A percentile compares a stretch with the other conserved stretches of the same genome.
Conservation (phyloP, 2,797 vertebrate species). For the Ctenosaura bakeri region DNA sequence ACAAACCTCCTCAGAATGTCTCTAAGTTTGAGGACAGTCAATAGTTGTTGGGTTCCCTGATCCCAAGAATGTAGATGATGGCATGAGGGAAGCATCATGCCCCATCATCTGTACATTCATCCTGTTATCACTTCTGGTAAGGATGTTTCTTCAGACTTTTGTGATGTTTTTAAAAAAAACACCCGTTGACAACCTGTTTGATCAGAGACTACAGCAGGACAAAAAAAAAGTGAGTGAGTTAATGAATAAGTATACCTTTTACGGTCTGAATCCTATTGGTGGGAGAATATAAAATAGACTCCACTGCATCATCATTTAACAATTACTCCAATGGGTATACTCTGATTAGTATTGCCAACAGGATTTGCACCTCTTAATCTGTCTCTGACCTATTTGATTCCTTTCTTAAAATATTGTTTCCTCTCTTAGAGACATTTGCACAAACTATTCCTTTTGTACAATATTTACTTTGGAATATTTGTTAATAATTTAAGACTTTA, state of each 20-base stretch:
- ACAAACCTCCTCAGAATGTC: slow-evolving; percentile 2
- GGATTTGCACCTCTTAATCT: neutral
- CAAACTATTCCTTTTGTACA: neutral
- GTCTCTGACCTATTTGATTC: neutral
- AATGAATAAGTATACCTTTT: neutral
- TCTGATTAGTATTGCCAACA: too few relatives aligned
- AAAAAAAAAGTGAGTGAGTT: neutral
- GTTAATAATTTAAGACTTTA: neutral
- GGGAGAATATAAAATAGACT: too few relatives aligned
- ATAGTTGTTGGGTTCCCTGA: too few relatives aligned
- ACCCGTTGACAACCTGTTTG: neutral
- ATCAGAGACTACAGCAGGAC: neutral
- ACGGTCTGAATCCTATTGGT: neutral
- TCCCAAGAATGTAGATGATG: neutral
- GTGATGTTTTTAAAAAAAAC: neutral
- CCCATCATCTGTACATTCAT: slow-evolving; percentile 18
- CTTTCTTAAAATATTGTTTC: neutral
- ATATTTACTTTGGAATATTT: slow-evolving; percentile 17
- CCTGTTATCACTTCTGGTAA: neutral
- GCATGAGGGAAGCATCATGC: neutral
- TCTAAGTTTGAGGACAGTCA: slow-evolving; percentile 31
- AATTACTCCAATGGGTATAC: too few relatives aligned
- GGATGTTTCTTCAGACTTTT: neutral
- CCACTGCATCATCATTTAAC: too few relatives aligned
- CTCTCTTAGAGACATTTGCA: neutral